A percentile compares a stretch with the other conserved stretches of the same genome.
phyloP scores from a whole-genome alignment of 1,140 invertebrate species.

The Drosophila aff. region DNA sequence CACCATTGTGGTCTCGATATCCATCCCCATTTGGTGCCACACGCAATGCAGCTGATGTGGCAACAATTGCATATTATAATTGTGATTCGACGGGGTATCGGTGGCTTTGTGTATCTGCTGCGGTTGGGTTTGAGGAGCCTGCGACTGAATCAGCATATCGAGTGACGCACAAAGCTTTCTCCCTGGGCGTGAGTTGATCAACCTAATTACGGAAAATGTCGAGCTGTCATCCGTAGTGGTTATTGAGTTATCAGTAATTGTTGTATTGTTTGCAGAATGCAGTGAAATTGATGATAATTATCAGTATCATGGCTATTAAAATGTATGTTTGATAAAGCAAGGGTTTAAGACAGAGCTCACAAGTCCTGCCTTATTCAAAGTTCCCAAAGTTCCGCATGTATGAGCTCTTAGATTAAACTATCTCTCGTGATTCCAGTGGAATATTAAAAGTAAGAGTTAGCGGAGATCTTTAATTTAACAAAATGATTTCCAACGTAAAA shows the following conservation, averaged over 20 bases:
- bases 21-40: constrained; percentile 16
- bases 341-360: not conserved
- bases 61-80: constrained; percentile 36
- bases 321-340: not conserved
- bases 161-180: constrained; percentile 32
- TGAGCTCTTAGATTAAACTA: no score
- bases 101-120: constrained; percentile 12
- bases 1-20: constrained; percentile 7
- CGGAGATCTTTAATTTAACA: not conserved
- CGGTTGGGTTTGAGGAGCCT: constrained; percentile 24
- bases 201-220: constrained; percentile 33
- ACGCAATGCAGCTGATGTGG: constrained; percentile 35
- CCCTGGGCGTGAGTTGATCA: constrained; percentile 15
- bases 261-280: not conserved
- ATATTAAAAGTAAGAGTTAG: no score
- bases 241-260: constrained; percentile 21
- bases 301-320: not conserved
- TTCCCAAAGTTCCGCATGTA: no score
- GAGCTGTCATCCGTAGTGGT: not conserved
- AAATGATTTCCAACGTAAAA: not conserved
- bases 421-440: no score
- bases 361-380: not conserved
- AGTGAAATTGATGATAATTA: not conserved
- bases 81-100: constrained; percentile 13
- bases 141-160: constrained; percentile 42